Percentiles rank a stretch among this genome's conserved stretches.
These are phyloP conservation scores for Sinocyclocheilus rhinocerous DNA, from an alignment of 2,113 vertebrate species.

Conservation along the genomic window DNA sequence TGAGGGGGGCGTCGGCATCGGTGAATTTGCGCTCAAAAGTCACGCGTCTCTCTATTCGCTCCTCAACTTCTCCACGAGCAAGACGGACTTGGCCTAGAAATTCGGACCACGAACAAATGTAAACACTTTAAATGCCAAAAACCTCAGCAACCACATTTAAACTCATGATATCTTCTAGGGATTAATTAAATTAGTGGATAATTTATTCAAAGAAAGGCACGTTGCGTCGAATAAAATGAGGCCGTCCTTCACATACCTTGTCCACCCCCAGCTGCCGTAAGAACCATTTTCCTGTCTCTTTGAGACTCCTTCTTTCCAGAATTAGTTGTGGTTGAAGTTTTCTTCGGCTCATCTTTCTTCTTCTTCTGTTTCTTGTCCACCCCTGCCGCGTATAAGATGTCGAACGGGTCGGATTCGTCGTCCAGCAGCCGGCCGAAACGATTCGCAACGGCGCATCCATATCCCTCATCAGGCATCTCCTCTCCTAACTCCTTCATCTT, in stretches of 20 bases:
- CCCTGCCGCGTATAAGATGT: constrained; percentile 77
- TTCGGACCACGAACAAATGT: too few relatives aligned
- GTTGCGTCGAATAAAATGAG: not conserved
- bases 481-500: constrained; percentile 70
- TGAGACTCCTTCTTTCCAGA: constrained; percentile 79
- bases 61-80: constrained; percentile 67
- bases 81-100: constrained; percentile 67
- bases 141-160: not conserved
- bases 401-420: constrained; percentile 89
- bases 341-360: constrained; percentile 75
- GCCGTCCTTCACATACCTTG: not conserved
- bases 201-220: not conserved
- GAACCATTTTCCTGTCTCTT: constrained; percentile 71
- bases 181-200: not conserved
- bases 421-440: constrained; percentile 87
- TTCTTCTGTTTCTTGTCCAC: constrained; percentile 67
- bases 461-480: constrained; percentile 74
- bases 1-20: constrained; percentile 63
- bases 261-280: not conserved
- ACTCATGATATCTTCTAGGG: not conserved
- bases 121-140: not conserved
- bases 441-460: constrained; percentile 84
- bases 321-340: constrained; percentile 60
- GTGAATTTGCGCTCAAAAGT: constrained; percentile 64
- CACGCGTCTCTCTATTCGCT: constrained; percentile 67